phyloP scores from a whole-genome alignment of 1,140 invertebrate species.

The Chrysopa pallens region DNA sequence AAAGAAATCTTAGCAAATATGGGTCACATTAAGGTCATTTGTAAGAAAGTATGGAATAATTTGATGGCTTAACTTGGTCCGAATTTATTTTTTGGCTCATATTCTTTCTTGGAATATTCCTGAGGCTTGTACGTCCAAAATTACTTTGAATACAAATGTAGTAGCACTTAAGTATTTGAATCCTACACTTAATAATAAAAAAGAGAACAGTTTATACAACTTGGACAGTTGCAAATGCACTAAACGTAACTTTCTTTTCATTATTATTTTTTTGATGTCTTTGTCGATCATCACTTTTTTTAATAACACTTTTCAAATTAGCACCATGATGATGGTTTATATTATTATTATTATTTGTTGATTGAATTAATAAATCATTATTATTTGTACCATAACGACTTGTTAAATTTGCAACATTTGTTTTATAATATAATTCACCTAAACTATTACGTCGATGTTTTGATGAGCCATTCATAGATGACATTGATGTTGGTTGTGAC shows the following conservation, averaged over 20 bases:
- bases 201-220: slow-evolving; percentile 30
- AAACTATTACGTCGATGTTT: slow-evolving; percentile 11
- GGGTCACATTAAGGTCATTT: too few relatives aligned
- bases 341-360: neutral
- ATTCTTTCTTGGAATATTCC: too few relatives aligned
- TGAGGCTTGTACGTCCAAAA: too few relatives aligned
- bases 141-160: too few relatives aligned
- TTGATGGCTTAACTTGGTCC: too few relatives aligned
- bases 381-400: neutral
- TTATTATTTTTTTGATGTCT: slow-evolving; percentile 14
- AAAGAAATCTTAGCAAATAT: too few relatives aligned
- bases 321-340: neutral
- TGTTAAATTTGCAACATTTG: neutral
- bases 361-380: neutral
- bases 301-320: slow-evolving; percentile 23
- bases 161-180: too few relatives aligned
- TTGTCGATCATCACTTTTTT: slow-evolving; percentile 11
- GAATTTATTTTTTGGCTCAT: too few relatives aligned
- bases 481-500: too few relatives aligned
- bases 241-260: slow-evolving; percentile 49
- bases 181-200: too few relatives aligned
- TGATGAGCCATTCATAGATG: neutral
- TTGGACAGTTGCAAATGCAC: slow-evolving; percentile 50
- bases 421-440: slow-evolving; percentile 11
- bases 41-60: too few relatives aligned